These are phyloP conservation scores for Indicator indicator DNA, from an alignment of 2,113 vertebrate species.

Conservation along the genomic window DNA sequence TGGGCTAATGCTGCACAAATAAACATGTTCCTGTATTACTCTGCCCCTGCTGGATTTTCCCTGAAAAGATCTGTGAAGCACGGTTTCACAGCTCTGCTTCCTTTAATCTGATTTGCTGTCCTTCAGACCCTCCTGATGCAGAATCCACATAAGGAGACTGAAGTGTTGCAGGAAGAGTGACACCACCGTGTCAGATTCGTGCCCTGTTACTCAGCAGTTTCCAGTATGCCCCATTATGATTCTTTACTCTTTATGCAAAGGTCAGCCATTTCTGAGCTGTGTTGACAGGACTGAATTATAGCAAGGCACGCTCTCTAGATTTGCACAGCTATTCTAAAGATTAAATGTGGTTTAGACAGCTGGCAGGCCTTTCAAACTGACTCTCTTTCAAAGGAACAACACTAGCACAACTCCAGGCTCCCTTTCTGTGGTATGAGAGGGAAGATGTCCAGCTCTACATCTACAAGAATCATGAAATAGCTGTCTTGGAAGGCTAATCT, in stretches of 20 bases:
- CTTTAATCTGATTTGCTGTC: background rate
- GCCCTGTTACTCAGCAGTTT: background rate
- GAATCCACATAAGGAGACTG: background rate
- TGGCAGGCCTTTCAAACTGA: background rate
- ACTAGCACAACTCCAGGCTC: background rate
- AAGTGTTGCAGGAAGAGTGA: background rate
- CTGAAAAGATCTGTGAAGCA: background rate
- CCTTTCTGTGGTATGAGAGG: background rate
- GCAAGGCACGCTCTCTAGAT: background rate
- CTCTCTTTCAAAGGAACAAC: background rate
- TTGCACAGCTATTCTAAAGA: background rate
- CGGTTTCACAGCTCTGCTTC: background rate
- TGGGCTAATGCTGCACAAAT: background rate
- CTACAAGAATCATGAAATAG: background rate
- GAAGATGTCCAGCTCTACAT: background rate
- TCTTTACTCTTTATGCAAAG: background rate
- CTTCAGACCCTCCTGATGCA: background rate
- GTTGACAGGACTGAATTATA: background rate
- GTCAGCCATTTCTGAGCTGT: background rate
- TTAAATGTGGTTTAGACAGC: background rate
- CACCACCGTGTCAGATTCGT: background rate
- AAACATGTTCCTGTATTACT: background rate
- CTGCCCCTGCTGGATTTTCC: background rate
- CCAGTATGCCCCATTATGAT: background rate
- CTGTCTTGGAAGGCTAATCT: background rate